A percentile compares a stretch with the other conserved stretches of the same genome.
phyloP scores from a whole-genome alignment of 1,140 invertebrate genomes.

The Drosophila pandora region DNA sequence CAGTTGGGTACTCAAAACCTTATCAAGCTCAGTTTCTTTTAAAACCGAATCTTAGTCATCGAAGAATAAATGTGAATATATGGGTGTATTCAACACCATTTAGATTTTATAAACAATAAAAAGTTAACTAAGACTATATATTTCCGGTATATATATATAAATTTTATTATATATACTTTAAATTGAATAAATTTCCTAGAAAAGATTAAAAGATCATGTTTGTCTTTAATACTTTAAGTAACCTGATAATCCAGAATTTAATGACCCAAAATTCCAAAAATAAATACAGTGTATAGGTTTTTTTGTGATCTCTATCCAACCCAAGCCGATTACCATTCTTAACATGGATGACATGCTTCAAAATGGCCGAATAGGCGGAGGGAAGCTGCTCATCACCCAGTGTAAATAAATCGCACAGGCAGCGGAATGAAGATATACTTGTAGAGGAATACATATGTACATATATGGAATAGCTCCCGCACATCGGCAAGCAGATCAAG shows the following conservation, averaged over 20 bases:
- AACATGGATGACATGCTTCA: conserved; percentile 48
- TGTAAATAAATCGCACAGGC: conserved; percentile 61
- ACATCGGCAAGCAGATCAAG: conserved; percentile 55
- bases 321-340: conserved; percentile 68
- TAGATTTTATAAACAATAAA: too few relatives aligned
- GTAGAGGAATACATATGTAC: background rate
- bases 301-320: background rate
- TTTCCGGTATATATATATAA: too few relatives aligned
- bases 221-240: too few relatives aligned
- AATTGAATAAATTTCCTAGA: too few relatives aligned
- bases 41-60: too few relatives aligned
- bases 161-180: too few relatives aligned
- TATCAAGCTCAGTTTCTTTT: too few relatives aligned
- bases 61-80: too few relatives aligned
- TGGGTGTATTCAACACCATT: too few relatives aligned
- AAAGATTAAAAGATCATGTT: too few relatives aligned
- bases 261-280: background rate
- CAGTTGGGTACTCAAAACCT: background rate
- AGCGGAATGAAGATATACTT: conserved; percentile 61
- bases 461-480: background rate
- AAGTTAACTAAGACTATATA: too few relatives aligned
- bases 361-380: conserved; percentile 16
- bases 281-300: background rate
- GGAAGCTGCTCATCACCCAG: conserved; percentile 27
- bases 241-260: too few relatives aligned